phyloP scores from a whole-genome alignment of 2,113 vertebrate species.

The Pelmatolapia mariae region DNA sequence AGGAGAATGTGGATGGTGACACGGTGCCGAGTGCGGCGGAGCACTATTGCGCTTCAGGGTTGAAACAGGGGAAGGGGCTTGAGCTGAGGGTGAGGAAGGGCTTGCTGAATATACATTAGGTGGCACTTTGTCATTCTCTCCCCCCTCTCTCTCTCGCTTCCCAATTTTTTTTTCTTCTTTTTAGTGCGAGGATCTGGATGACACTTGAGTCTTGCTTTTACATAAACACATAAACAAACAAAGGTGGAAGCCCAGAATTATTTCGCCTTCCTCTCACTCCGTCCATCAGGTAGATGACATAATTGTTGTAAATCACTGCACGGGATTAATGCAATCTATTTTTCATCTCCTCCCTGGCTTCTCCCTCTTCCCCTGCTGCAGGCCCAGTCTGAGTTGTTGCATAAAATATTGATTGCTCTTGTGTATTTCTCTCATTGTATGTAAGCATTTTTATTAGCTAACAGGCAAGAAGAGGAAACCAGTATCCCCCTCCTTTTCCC shows the following conservation, averaged over 20 bases:
- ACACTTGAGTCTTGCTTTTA: not conserved
- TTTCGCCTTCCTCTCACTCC: conserved; percentile 1
- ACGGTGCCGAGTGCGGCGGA: conserved; percentile 22
- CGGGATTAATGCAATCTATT: conserved; percentile 54
- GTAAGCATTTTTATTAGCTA: conserved; percentile 71
- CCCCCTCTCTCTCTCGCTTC: not conserved
- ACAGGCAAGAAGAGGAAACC: conserved; percentile 52
- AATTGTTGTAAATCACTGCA: conserved; percentile 30
- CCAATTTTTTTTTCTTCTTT: not conserved
- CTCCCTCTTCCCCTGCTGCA: conserved; percentile 15
- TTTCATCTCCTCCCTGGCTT: conserved; percentile 33
- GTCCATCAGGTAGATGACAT: conserved; percentile 18
- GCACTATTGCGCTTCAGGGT: conserved; percentile 23
- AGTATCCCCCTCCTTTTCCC: not conserved
- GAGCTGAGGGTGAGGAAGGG: not conserved
- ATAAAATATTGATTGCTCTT: conserved; percentile 75
- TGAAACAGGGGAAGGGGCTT: conserved; percentile 65
- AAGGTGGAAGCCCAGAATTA: conserved; percentile 8
- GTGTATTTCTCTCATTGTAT: conserved; percentile 69
- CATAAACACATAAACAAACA: conserved; percentile 19
- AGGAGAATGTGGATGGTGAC: conserved; percentile 82
- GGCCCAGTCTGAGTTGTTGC: conserved; percentile 45
- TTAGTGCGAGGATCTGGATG: not conserved
- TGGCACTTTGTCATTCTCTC: conserved; percentile 31
- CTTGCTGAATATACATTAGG: conserved; percentile 50